Percentiles rank a stretch among this genome's conserved stretches.
phyloP scores from a whole-genome alignment of 1,140 invertebrate species.

The Dolichoris vasculosae region DNA sequence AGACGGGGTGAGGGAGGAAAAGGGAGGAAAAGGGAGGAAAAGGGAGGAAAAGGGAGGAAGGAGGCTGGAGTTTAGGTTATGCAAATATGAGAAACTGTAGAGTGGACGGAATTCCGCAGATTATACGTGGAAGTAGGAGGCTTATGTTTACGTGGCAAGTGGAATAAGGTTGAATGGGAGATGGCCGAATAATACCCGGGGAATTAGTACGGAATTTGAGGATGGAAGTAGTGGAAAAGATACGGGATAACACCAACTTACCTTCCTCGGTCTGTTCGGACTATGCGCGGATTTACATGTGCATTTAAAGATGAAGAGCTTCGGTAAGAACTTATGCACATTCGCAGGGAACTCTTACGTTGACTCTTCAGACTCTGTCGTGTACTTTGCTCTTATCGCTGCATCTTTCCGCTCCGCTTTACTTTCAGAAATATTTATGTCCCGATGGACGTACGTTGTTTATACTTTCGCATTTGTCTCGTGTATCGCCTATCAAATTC shows the following conservation, averaged over 20 bases:
- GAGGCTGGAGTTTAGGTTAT: constrained; percentile 44
- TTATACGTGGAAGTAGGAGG: constrained; percentile 51
- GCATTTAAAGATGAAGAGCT: neutral
- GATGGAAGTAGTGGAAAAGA: neutral
- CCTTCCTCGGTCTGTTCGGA: neutral
- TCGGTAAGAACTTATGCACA: too few relatives aligned
- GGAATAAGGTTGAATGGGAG: constrained; percentile 22
- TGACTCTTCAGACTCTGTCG: too few relatives aligned
- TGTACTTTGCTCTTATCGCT: too few relatives aligned
- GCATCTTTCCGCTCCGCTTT: too few relatives aligned
- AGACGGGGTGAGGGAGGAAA: neutral
- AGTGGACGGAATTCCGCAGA: constrained; percentile 51
- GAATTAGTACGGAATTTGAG: constrained; percentile 29
- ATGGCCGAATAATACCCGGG: constrained; percentile 35
- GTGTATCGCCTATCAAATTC: too few relatives aligned
- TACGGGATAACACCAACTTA: neutral
- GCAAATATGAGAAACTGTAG: constrained; percentile 60
- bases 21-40: too few relatives aligned
- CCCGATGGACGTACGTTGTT: too few relatives aligned
- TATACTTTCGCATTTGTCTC: too few relatives aligned
- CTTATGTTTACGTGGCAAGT: constrained; percentile 57
- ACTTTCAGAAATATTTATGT: too few relatives aligned
- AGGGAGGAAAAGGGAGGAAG: neutral
- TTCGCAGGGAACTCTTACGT: too few relatives aligned
- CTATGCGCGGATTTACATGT: neutral